Percentiles rank a stretch among this genome's conserved stretches.
These are phyloP conservation scores for Desmophyllum pertusum DNA, from an alignment of 92 coral and sea anemone species.

Conservation along the genomic window DNA sequence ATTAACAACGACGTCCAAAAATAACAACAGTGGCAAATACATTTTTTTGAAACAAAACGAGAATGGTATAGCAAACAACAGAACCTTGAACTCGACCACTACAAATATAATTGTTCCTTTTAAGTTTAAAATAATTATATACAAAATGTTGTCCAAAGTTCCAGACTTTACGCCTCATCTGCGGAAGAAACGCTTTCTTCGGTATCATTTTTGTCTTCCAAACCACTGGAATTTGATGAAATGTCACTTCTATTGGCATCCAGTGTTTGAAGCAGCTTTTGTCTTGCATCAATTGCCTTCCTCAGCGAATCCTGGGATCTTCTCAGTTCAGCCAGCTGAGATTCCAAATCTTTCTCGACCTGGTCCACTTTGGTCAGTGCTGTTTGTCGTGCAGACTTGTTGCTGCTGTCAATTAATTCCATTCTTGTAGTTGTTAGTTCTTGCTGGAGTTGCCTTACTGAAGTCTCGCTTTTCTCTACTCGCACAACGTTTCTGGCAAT, in stretches of 20 bases:
- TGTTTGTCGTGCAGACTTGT: constrained; percentile 37
- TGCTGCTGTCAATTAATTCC: constrained; percentile 38
- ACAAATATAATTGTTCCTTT: not conserved
- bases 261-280: constrained; percentile 30
- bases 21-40: too few species aligned
- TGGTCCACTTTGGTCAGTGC: constrained; percentile 28
- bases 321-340: constrained; percentile 35
- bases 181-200: constrained; percentile 32
- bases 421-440: constrained; percentile 37
- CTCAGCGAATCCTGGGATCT: constrained; percentile 37
- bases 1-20: too few species aligned
- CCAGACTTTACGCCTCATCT: constrained; percentile 21
- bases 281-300: constrained; percentile 37
- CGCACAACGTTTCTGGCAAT: constrained; percentile 36
- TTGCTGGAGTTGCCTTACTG: constrained; percentile 21
- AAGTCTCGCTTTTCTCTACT: constrained; percentile 39
- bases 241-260: constrained; percentile 26
- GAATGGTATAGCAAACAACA: too few species aligned
- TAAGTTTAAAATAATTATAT: too few species aligned
- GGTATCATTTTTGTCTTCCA: constrained; percentile 6
- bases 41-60: too few species aligned
- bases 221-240: constrained; percentile 27
- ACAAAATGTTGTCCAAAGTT: constrained; percentile 10
- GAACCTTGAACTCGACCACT: not conserved
- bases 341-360: constrained; percentile 28